Conservation (phyloP, 2,797 vertebrate species). For the Poecilia gillii region DNA sequence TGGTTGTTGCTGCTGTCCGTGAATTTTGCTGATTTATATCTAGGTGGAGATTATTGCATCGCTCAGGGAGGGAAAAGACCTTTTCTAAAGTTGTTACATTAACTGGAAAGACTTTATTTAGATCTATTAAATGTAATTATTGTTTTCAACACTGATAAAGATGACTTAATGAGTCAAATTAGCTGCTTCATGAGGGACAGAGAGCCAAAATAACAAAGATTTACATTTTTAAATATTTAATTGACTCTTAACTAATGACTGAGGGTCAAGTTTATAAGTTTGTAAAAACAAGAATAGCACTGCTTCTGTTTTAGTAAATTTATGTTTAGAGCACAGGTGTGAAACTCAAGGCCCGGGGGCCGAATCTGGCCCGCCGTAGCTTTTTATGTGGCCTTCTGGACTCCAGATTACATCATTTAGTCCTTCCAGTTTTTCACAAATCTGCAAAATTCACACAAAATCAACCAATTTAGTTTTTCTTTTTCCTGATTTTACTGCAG, state of each 20-base stretch:
- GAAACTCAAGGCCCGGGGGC: too few relatives aligned
- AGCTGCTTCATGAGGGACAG: not conserved
- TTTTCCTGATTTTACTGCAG: too few relatives aligned
- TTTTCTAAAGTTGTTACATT: slow-evolving; percentile 13
- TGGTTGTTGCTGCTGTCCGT: slow-evolving; percentile 19
- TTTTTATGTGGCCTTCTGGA: too few relatives aligned
- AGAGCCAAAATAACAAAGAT: not conserved
- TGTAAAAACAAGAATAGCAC: not conserved
- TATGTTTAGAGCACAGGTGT: not conserved
- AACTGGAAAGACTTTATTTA: slow-evolving; percentile 8
- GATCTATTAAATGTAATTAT: not conserved
- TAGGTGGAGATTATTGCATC: slow-evolving; percentile 7
- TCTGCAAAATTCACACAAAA: too few relatives aligned
- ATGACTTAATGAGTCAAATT: not conserved
- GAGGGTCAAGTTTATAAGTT: not conserved
- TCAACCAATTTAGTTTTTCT: too few relatives aligned
- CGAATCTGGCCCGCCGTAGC: too few relatives aligned
- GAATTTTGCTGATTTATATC: slow-evolving; percentile 23
- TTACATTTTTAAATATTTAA: not conserved
- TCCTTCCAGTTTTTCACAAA: too few relatives aligned
- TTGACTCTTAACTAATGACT: not conserved
- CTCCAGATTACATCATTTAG: too few relatives aligned
- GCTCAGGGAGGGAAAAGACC: not conserved
- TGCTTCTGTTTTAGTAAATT: not conserved
- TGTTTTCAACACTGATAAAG: not conserved